Base-by-base conservation (phyloP, 2,113 vertebrate genomes). In the Caretta caretta region DNA sequence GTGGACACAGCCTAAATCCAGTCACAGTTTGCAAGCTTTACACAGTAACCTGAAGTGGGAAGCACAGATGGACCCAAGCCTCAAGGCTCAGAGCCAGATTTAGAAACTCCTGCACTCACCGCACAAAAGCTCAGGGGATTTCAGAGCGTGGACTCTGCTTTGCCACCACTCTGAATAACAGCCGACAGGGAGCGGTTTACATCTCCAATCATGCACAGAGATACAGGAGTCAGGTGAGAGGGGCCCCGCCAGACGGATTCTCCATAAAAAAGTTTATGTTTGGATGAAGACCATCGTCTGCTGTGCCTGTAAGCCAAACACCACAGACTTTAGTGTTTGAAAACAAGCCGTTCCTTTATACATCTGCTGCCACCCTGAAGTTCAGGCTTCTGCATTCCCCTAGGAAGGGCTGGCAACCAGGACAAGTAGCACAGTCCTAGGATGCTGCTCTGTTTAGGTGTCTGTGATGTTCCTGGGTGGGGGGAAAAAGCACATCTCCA, bases 1-100 rank as follows among this genome's bases (percentile, higher is more conserved):
- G 24, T 78, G 75, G 42, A 84, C 22, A 53, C 38, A 16, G 90
- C 83, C n/a, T 72, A 72, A 72, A 38, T 38, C n/a, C 85, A 76
- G 90, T 95, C 94, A 94, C 94, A 91, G 94, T 94, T 87, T 94
- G n/a, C 65, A 95, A 93, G 65, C 51, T 86, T 89, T 62, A 92
- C 27, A 80, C 25, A 80, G 76, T 82, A 14, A 79, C 54, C 14
- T 51, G 65, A 56, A 56, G 80, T 87, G 24, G 81, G 53, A 93
- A 48, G 29, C 46, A 42, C 35, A 54, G 11, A 80, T 4, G 46
- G 83, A 69, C 50, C 80, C 50, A 48, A 92, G 46, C 50, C 49
- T 3, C 0, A 1, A 1, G 42, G 42, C 42, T 42, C 42, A 42
- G 42, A 48, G 42, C 29, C 14, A 2, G 0, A 3, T n/a, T 75